Percentiles rank a stretch among this genome's conserved stretches.
phyloP scores from a whole-genome alignment of 2,888 invertebrate species.

The Rhogogaster chlorosoma region DNA sequence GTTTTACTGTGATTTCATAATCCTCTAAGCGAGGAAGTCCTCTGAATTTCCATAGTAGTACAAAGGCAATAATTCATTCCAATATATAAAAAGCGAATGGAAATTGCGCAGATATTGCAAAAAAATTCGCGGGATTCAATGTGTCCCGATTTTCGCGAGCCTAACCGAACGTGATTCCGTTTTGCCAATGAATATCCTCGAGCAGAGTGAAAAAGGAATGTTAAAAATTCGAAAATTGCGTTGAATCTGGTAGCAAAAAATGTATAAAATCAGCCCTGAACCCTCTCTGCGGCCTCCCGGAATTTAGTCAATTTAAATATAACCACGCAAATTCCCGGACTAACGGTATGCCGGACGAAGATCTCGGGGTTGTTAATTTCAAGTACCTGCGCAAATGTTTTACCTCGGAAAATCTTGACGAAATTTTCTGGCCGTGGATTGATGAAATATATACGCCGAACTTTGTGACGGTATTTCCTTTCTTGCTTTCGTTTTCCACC shows the following conservation, averaged over 20 bases:
- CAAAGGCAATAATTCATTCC: neutral
- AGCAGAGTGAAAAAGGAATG: neutral
- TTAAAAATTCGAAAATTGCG: neutral
- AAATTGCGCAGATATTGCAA: neutral
- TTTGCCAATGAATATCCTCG: neutral
- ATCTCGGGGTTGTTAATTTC: constrained; percentile 14
- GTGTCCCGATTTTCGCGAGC: neutral
- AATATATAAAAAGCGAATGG: neutral
- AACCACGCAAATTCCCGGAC: neutral
- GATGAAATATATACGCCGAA: neutral
- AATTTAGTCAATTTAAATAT: constrained; percentile 18
- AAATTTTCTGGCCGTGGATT: neutral
- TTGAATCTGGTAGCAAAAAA: neutral
- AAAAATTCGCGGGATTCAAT: neutral
- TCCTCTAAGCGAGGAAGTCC: neutral
- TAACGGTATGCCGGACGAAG: neutral
- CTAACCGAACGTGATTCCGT: neutral
- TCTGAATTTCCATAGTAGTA: neutral
- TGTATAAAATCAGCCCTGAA: constrained; percentile 7
- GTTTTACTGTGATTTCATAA: neutral
- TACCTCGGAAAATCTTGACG: neutral
- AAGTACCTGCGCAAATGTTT: constrained; percentile 6
- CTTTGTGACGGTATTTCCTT: neutral
- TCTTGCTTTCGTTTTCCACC: neutral
- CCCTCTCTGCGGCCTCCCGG: neutral